phyloP scores from a whole-genome alignment of 2,797 vertebrate species.

The Anas capensis region DNA sequence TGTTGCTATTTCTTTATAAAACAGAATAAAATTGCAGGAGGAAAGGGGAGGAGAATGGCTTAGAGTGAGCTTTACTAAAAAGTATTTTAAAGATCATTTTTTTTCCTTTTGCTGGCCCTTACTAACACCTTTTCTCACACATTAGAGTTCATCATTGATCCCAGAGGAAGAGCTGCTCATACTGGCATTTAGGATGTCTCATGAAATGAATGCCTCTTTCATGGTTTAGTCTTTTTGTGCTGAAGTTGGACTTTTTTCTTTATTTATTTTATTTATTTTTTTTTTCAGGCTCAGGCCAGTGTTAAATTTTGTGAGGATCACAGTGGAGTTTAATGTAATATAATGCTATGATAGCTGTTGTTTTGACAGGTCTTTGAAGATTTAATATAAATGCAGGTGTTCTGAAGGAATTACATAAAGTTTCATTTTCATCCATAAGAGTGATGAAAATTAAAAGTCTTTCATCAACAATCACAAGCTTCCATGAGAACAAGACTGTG shows the following conservation, averaged over 20 bases:
- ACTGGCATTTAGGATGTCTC: not conserved
- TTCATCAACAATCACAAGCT: not conserved
- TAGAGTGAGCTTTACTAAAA: not conserved
- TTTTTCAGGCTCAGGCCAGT: not conserved
- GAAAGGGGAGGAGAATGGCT: not conserved
- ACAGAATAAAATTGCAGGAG: not conserved
- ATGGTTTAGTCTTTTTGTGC: not conserved
- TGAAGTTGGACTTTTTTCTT: not conserved
- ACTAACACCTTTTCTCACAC: not conserved
- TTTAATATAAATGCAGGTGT: conserved; percentile 4
- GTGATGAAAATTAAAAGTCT: not conserved
- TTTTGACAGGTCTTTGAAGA: conserved; percentile 21
- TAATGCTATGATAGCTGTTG: not conserved
- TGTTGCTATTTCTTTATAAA: not conserved
- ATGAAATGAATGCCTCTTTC: not conserved
- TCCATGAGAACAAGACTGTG: not conserved
- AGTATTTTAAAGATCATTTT: not conserved
- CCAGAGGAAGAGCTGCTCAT: not conserved
- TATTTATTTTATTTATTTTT: no score
- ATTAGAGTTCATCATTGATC: not conserved
- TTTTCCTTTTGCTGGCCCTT: not conserved
- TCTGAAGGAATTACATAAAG: not conserved
- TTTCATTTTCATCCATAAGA: not conserved
- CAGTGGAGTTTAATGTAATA: not conserved
- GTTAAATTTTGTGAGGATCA: conserved; percentile 4